phyloP scores from a whole-genome alignment of 2,113 vertebrate genomes.

The Bettongia penicillata region DNA sequence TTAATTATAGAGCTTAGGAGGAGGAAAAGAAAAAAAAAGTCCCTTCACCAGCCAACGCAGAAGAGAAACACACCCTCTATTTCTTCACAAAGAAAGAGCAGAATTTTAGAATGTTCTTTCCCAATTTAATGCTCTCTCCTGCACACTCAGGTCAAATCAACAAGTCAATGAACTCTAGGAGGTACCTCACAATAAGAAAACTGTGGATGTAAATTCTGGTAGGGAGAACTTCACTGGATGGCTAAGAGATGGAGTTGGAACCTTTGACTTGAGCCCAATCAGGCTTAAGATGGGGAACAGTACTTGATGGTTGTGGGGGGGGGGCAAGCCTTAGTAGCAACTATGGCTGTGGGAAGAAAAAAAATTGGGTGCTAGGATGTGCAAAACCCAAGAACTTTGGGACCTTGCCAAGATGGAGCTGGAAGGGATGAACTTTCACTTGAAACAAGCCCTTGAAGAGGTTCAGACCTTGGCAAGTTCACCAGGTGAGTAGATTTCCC shows the following conservation, averaged over 20 bases:
- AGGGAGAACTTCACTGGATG: background rate
- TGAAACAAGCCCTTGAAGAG: background rate
- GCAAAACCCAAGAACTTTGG: background rate
- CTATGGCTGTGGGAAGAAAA: background rate
- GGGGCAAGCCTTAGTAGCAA: background rate
- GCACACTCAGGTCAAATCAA: slow-evolving; percentile 6
- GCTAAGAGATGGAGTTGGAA: slow-evolving; percentile 4
- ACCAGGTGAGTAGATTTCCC: background rate
- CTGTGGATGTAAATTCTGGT: slow-evolving; percentile 43
- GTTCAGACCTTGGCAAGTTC: background rate
- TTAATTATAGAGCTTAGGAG: slow-evolving; percentile 79
- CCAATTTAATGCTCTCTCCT: slow-evolving; percentile 52
- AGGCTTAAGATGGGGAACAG: slow-evolving; percentile 3
- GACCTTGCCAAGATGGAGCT: background rate
- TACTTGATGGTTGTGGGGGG: slow-evolving; percentile 39
- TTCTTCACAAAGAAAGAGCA: slow-evolving; percentile 48
- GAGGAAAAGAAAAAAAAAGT: slow-evolving; percentile 50
- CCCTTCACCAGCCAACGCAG: slow-evolving; percentile 56
- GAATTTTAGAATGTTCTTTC: slow-evolving; percentile 52
- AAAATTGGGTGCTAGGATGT: background rate
- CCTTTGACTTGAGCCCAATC: background rate
- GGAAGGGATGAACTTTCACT: background rate
- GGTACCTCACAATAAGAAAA: slow-evolving; percentile 33
- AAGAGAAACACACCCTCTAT: slow-evolving; percentile 57
- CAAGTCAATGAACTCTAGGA: background rate